A percentile compares a stretch with the other conserved stretches of the same genome.
phyloP scores from a whole-genome alignment of 2,888 invertebrate species.

The Melieria crassipennis region DNA sequence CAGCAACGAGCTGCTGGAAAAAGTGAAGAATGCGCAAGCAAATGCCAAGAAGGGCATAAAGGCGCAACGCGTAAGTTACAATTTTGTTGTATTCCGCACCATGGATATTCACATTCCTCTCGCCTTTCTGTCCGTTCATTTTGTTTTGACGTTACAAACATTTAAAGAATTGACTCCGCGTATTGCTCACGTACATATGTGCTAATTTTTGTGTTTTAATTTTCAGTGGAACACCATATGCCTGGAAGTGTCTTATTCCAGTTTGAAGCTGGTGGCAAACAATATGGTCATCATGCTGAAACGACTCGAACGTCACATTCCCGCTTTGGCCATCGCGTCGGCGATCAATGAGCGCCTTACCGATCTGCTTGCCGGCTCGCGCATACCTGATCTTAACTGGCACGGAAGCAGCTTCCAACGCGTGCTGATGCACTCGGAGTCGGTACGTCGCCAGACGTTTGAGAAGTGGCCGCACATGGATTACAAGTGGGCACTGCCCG shows the following conservation, averaged over 20 bases:
- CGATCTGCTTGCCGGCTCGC: constrained; percentile 72
- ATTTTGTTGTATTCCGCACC: not conserved
- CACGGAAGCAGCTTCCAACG: constrained; percentile 64
- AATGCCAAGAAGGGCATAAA: constrained; percentile 86
- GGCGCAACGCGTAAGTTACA: constrained; percentile 80
- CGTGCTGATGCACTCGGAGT: constrained; percentile 89
- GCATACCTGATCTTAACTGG: constrained; percentile 63
- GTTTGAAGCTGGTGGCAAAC: constrained; percentile 81
- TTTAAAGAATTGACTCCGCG: not conserved
- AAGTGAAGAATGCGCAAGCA: constrained; percentile 77
- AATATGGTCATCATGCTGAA: constrained; percentile 85
- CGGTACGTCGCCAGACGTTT: constrained; percentile 89
- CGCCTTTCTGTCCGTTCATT: too few species aligned
- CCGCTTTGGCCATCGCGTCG: constrained; percentile 88
- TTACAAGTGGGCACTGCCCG: constrained; percentile 95
- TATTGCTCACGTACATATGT: not conserved
- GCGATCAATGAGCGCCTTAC: constrained; percentile 88
- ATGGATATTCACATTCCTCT: too few species aligned
- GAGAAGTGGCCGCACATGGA: constrained; percentile 97
- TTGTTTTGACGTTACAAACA: not conserved
- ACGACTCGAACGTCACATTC: constrained; percentile 82
- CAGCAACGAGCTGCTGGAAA: constrained; percentile 78
- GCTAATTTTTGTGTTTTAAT: constrained; percentile 34
- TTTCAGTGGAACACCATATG: constrained; percentile 92
- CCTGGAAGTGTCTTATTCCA: constrained; percentile 80